Base-by-base conservation (phyloP, 2,113 vertebrate genomes). In the Petrocephalus microphthalmus region DNA sequence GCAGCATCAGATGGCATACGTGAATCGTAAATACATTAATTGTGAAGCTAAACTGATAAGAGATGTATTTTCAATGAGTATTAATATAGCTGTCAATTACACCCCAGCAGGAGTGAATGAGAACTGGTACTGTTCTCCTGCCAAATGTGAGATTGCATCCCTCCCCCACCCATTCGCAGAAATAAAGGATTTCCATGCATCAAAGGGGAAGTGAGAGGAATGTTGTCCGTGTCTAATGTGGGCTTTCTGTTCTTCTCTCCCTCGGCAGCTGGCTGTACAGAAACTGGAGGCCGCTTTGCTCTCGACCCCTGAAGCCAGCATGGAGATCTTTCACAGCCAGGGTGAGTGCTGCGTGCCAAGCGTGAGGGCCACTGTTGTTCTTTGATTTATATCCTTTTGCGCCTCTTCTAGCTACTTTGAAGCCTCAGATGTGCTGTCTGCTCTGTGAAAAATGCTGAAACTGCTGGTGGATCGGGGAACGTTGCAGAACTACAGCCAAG, bases 271-370 rank as follows among this genome's bases (percentile, higher is more conserved):
- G 89, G 93, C 93, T 60, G 83, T 96, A 37, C 92, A 94, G 78
- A 94, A 93, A 90, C 92, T 94, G 71, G 89, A 92, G 57, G 92
- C 84, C 87, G 91, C 90, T 0, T 87, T 95, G 60, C 88, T 88
- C 64, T 90, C 92, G 0, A 89, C 92, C 22, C 91, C 94, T 5
- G 93, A 92, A 8, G 74, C 92, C 33, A 94, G 93, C 74, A 8
- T 93, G 85, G 94, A 95, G 47, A 74, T 89, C 47, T 94, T 95
- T 91, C 88, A 95, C 78, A 91, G 92, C 83, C 93, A 95, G 93
- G 94, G 96, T 96, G 87, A 56, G 91, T 90, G 3, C 19, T 83
- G 45, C 33, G 20, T 83, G 81, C 37, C 78, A 83, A 83, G 45
- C 17, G 13, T 17, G 25, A 67, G 83, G 47, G 20, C 11, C 45